These are phyloP conservation scores for Pseudopodoces humilis DNA, from an alignment of 2,113 vertebrate genomes.

Conservation along the genomic window DNA sequence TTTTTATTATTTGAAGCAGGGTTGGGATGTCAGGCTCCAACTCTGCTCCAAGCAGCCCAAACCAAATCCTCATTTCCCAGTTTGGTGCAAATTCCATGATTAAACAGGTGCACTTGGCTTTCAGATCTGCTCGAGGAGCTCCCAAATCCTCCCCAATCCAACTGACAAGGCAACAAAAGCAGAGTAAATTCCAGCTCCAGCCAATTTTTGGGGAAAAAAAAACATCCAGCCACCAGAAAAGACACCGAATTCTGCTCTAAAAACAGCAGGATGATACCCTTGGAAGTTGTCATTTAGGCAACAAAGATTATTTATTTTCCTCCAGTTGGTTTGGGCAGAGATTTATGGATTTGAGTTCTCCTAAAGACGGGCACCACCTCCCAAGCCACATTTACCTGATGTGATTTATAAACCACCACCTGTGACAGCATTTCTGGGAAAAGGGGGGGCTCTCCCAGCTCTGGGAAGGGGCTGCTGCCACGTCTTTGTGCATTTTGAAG, in stretches of 20 bases:
- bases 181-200: background rate
- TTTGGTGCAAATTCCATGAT: background rate
- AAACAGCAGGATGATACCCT: background rate
- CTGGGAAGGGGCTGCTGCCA: background rate
- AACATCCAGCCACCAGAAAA: background rate
- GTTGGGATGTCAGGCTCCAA: background rate
- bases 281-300: background rate
- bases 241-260: accelerated
- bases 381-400: background rate
- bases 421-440: background rate
- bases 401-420: background rate
- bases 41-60: background rate
- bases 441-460: background rate
- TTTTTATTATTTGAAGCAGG: background rate
- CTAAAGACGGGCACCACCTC: background rate
- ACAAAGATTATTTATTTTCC: background rate
- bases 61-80: background rate
- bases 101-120: conserved; percentile 9
- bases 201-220: background rate
- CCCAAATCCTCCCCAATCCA: background rate
- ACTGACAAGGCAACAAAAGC: background rate
- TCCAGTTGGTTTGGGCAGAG: background rate
- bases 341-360: background rate
- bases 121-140: background rate
- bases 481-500: background rate